These are phyloP conservation scores for Catharus fuscescens DNA, from an alignment of 2,113 vertebrate genomes.

Conservation along the genomic window DNA sequence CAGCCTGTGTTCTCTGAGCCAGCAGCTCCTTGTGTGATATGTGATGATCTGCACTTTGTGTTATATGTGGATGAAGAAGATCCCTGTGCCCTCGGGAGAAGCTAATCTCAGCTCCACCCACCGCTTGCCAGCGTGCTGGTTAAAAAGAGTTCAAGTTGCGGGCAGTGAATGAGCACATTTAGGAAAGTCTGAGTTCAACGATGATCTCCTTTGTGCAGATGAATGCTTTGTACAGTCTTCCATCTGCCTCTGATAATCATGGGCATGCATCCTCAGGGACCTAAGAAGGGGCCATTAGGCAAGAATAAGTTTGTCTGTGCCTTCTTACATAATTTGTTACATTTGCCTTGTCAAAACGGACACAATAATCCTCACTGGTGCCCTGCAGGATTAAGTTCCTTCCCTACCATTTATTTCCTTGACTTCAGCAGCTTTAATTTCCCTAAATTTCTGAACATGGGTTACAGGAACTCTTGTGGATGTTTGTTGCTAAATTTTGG, in stretches of 20 bases:
- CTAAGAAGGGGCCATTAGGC: background rate
- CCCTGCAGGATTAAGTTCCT: background rate
- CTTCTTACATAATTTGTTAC: background rate
- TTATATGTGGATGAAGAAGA: background rate
- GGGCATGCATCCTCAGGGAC: background rate
- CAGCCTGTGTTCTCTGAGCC: background rate
- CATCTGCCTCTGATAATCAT: background rate
- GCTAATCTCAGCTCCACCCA: background rate
- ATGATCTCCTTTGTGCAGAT: background rate
- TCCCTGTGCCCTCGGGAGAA: background rate
- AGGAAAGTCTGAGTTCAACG: background rate
- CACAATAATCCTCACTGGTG: background rate
- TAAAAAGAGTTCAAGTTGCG: background rate
- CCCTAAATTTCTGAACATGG: background rate
- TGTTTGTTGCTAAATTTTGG: background rate
- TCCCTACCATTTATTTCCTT: background rate
- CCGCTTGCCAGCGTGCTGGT: background rate
- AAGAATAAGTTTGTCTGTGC: background rate
- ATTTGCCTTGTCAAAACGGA: background rate
- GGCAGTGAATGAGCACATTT: background rate
- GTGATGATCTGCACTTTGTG: background rate
- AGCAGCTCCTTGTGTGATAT: background rate
- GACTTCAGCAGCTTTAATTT: background rate
- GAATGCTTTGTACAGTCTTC: background rate
- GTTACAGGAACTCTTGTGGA: background rate